Conservation (phyloP, 1,140 invertebrate species). For the Sipha flava region DNA sequence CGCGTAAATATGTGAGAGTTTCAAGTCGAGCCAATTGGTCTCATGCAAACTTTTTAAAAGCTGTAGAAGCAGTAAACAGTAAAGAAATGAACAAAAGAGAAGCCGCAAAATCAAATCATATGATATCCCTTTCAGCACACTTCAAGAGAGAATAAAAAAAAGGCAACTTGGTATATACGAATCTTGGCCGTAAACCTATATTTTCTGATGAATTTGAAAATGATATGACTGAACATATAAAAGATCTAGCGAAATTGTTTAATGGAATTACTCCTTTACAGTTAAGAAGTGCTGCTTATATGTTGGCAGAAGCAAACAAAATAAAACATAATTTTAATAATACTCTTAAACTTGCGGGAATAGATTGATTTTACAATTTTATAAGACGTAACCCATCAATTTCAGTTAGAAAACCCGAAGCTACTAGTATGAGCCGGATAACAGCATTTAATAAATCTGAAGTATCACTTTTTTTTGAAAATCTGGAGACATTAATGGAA, state of each 20-base stretch:
- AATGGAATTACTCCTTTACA: background rate
- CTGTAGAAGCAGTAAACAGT: background rate
- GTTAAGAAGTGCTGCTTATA: background rate
- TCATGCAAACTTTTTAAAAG: background rate
- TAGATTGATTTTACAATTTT: conserved; percentile 36
- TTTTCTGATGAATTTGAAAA: background rate
- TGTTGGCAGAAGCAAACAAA: background rate
- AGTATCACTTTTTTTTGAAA: conserved; percentile 40
- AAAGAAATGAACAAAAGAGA: background rate
- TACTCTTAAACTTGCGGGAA: background rate
- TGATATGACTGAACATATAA: background rate
- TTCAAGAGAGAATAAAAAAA: background rate
- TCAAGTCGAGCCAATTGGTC: background rate
- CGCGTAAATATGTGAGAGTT: background rate
- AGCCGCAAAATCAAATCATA: background rate
- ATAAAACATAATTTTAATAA: background rate
- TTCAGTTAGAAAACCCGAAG: conserved; percentile 34
- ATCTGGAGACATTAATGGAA: background rate
- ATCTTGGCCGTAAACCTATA: background rate
- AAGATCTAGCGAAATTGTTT: background rate
- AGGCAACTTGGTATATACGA: background rate
- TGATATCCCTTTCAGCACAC: background rate
- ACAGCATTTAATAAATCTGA: conserved; percentile 34
- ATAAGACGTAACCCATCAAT: conserved; percentile 39
- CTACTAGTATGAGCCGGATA: conserved; percentile 26